phyloP scores from a whole-genome alignment of 2,888 invertebrate species.

The Scaptomyza parva region DNA sequence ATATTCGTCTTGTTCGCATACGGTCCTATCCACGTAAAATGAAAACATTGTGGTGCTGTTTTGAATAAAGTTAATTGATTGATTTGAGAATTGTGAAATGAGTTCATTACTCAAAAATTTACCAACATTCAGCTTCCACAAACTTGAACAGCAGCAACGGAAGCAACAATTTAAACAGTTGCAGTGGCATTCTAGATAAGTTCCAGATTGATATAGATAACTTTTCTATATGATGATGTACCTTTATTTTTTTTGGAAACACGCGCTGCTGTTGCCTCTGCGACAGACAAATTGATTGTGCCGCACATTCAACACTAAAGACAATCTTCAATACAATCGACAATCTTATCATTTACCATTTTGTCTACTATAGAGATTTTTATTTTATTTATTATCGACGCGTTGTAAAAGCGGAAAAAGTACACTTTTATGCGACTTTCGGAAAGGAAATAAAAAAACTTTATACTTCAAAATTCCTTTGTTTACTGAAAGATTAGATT shows the following conservation, averaged over 20 bases:
- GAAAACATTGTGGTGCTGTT: conserved; percentile 86
- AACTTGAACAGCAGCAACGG: conserved; percentile 40
- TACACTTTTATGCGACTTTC: not conserved
- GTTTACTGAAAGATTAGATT: too few relatives aligned
- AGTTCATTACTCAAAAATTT: too few relatives aligned
- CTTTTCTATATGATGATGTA: conserved; percentile 3
- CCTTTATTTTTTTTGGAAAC: conserved; percentile 20
- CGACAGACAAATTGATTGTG: conserved; percentile 60
- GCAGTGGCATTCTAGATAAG: conserved; percentile 59
- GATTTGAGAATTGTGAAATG: too few relatives aligned
- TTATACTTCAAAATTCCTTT: too few relatives aligned
- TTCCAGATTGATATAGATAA: not conserved
- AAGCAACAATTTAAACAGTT: conserved; percentile 35
- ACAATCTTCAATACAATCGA: conserved; percentile 33
- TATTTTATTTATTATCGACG: not conserved
- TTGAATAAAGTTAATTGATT: conserved; percentile 12
- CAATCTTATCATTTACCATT: conserved; percentile 49
- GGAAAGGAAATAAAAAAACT: not conserved
- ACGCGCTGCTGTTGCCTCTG: conserved; percentile 46
- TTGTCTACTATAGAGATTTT: conserved; percentile 2
- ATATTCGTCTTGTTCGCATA: conserved; percentile 87
- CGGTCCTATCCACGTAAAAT: conserved; percentile 90
- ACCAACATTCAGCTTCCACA: conserved; percentile 58
- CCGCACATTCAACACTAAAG: conserved; percentile 22
- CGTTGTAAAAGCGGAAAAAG: not conserved